Evolutionary conservation across 2,888 invertebrate genomes (phyloP).

Genomic region (Xestia xanthographa): DNA sequence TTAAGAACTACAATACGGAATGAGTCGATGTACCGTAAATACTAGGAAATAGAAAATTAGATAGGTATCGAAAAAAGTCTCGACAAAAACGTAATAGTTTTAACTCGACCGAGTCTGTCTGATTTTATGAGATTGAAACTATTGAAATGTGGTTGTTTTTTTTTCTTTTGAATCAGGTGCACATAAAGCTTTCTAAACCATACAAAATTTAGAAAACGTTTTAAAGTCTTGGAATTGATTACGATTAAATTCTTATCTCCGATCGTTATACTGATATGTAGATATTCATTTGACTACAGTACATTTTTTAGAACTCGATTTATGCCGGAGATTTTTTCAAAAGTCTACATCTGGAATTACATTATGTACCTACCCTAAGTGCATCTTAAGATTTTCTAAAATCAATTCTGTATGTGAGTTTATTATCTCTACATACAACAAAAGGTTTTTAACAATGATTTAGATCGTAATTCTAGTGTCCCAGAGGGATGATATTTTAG

Average conservation of each 20-base stretch:
- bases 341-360: not conserved
- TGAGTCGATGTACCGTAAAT: not conserved
- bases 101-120: not conserved
- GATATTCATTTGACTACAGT: not conserved
- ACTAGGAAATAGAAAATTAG: not conserved
- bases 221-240: not conserved
- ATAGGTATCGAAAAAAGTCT: not conserved
- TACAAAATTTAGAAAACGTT: not conserved
- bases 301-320: not conserved
- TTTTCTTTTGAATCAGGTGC: not conserved
- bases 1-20: conserved; percentile 9
- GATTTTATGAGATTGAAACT: not conserved
- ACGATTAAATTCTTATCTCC: not conserved
- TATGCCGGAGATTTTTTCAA: not conserved
- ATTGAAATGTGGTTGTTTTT: not conserved
- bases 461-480: conserved; percentile 49
- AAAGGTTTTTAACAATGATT: conserved; percentile 39
- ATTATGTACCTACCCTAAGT: not conserved
- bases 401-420: not conserved
- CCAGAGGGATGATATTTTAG: conserved; percentile 71
- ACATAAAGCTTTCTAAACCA: not conserved
- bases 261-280: not conserved
- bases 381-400: too few species aligned
- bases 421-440: conserved; percentile 17
- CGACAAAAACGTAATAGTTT: not conserved